Conservation (phyloP, 2,113 vertebrate genomes). For the Ceyx margarethae region DNA sequence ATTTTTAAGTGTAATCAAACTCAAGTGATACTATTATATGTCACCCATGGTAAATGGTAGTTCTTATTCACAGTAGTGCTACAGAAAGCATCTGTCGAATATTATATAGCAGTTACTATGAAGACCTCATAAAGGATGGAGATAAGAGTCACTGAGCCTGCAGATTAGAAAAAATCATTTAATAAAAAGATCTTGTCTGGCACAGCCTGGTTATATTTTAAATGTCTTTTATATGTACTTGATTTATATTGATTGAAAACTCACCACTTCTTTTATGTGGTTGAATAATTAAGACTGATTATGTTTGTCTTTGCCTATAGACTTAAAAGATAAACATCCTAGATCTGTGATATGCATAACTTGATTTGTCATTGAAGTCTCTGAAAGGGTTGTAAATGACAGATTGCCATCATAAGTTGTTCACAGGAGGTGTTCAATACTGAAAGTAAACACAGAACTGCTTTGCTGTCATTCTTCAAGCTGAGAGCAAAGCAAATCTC, state of each 20-base stretch:
- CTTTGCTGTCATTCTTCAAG: not conserved
- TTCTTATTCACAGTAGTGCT: not conserved
- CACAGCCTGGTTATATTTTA: not conserved
- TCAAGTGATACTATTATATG: not conserved
- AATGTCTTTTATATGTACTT: not conserved
- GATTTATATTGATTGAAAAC: constrained; percentile 5
- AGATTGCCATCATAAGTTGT: not conserved
- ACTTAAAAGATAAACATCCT: constrained; percentile 5
- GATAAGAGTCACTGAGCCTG: not conserved
- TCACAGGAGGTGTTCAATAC: not conserved
- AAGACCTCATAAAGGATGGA: not conserved
- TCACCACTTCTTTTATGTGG: constrained; percentile 16
- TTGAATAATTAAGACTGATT: constrained; percentile 26
- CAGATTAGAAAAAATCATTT: not conserved
- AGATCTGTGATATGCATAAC: not conserved
- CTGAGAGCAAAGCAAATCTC: not conserved
- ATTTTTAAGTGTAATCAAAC: not conserved
- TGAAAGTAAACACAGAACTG: not conserved
- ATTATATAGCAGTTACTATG: not conserved
- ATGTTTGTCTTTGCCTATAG: not conserved
- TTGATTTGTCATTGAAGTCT: not conserved
- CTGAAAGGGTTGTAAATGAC: not conserved
- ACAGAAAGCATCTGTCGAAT: not conserved
- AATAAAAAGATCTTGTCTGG: not conserved
- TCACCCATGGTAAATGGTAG: not conserved